Percentiles rank a stretch among this genome's conserved stretches.
Conservation (phyloP, 2,888 invertebrate species). For the Pristionchus fissidentatus region DNA sequence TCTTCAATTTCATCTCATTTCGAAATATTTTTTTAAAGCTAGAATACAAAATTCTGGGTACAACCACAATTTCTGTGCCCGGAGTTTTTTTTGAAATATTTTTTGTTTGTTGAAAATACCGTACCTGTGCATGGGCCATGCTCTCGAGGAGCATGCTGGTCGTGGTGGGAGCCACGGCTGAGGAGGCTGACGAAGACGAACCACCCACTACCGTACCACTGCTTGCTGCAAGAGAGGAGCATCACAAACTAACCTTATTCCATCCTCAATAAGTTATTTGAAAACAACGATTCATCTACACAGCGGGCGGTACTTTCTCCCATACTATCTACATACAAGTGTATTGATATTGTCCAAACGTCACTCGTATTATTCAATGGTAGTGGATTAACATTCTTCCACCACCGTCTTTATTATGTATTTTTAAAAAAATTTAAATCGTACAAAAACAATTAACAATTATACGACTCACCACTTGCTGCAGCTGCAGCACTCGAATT, state of each 20-base stretch:
- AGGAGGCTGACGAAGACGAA: background rate
- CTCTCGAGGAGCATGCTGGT: conserved; percentile 48
- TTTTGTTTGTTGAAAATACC: too few relatives aligned
- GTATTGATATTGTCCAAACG: too few relatives aligned
- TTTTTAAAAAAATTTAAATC: too few relatives aligned
- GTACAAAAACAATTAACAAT: too few relatives aligned
- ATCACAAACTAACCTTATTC: background rate
- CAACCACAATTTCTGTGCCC: too few relatives aligned
- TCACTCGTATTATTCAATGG: background rate
- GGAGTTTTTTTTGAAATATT: too few relatives aligned
- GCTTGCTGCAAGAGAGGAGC: background rate
- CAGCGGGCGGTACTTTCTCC: background rate
- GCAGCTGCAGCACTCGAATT: conserved; percentile 26
- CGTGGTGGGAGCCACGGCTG: conserved; percentile 38
- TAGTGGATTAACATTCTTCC: too few relatives aligned
- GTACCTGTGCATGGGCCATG: conserved; percentile 47
- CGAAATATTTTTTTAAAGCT: too few relatives aligned
- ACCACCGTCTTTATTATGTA: too few relatives aligned
- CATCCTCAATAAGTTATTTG: background rate
- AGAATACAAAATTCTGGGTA: too few relatives aligned
- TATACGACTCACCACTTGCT: background rate
- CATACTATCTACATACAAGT: too few relatives aligned
- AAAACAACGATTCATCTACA: background rate
- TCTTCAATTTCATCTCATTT: too few relatives aligned
- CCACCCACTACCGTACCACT: background rate